Conservation (phyloP, 2,797 vertebrate species). For the Pantherophis alleghaniensis region DNA sequence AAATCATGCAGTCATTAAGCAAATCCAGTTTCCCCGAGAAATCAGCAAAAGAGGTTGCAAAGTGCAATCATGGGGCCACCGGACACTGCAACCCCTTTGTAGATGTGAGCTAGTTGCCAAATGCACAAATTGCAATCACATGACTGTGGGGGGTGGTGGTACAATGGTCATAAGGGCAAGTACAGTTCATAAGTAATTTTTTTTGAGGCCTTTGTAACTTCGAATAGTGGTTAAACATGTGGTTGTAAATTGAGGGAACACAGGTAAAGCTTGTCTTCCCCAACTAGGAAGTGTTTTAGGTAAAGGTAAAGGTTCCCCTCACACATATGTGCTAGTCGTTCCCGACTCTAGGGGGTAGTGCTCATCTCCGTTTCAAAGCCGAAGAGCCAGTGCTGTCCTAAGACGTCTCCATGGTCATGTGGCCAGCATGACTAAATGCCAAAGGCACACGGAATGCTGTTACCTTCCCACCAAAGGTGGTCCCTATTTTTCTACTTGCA, state of each 20-base stretch:
- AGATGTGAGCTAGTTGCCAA: neutral
- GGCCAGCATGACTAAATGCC: too few relatives aligned
- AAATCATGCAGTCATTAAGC: neutral
- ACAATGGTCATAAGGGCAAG: neutral
- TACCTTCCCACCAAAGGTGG: too few relatives aligned
- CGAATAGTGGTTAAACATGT: neutral
- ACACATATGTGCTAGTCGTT: too few relatives aligned
- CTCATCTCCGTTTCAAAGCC: too few relatives aligned
- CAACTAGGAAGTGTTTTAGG: neutral
- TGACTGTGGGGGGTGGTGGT: neutral
- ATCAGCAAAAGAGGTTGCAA: neutral
- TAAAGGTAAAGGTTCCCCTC: too few relatives aligned
- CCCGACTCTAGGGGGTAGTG: too few relatives aligned
- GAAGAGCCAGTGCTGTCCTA: too few relatives aligned
- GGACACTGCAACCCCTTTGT: neutral
- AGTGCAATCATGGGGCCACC: neutral
- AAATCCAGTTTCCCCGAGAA: neutral
- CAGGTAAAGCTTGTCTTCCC: neutral
- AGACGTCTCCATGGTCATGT: too few relatives aligned
- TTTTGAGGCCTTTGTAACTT: neutral
- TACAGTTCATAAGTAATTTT: neutral
- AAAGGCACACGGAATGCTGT: too few relatives aligned
- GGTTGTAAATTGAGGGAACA: neutral
- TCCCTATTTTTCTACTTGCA: too few relatives aligned
- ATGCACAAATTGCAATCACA: neutral